A percentile compares a stretch with the other conserved stretches of the same genome.
These are phyloP conservation scores for Tetrao urogallus DNA, from an alignment of 2,113 vertebrate species.

Conservation along the genomic window DNA sequence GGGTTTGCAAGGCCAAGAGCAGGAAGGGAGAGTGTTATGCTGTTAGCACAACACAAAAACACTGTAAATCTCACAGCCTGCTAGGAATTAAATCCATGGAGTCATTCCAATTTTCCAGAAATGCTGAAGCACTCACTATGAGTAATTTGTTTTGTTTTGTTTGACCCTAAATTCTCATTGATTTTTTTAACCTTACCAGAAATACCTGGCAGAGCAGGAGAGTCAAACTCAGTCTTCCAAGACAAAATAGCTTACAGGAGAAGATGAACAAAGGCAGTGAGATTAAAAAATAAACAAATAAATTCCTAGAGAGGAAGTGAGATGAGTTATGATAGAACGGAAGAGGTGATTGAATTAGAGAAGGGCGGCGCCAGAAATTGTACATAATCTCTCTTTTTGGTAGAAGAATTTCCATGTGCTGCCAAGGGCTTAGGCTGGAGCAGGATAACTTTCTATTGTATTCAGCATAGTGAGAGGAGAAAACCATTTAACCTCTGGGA, in stretches of 20 bases:
- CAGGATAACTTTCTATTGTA: not conserved
- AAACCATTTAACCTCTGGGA: not conserved
- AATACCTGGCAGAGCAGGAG: not conserved
- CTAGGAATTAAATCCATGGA: not conserved
- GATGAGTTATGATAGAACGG: not conserved
- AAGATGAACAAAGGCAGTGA: not conserved
- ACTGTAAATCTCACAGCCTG: not conserved
- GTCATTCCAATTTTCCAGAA: not conserved
- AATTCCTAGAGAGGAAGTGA: not conserved
- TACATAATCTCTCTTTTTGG: not conserved
- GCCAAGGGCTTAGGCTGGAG: fast-evolving
- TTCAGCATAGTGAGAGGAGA: not conserved
- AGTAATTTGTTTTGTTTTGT: constrained; percentile 22
- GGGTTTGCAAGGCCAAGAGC: not conserved
- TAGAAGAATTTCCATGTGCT: not conserved
- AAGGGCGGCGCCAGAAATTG: not conserved
- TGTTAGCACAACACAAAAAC: not conserved
- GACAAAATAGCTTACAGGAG: not conserved
- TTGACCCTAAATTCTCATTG: not conserved
- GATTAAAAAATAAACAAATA: not conserved
- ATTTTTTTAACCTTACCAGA: not conserved
- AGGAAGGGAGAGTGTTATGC: not conserved
- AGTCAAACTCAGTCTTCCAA: not conserved
- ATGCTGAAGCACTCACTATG: not conserved
- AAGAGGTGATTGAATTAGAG: not conserved